These are phyloP conservation scores for Euphydryas editha DNA, from an alignment of 2,888 invertebrate species.

Conservation along the genomic window DNA sequence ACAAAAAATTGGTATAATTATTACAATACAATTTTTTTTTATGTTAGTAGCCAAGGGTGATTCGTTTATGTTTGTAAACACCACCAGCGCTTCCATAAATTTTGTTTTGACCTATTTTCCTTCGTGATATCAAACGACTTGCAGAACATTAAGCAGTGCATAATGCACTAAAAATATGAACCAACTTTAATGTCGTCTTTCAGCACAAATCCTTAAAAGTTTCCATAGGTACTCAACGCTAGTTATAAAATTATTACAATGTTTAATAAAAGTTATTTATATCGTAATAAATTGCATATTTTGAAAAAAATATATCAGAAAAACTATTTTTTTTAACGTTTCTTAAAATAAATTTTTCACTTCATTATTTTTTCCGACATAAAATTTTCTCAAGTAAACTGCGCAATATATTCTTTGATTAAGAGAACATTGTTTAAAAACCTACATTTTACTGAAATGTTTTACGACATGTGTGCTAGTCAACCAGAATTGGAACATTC, in stretches of 20 bases:
- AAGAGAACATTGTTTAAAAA: conserved; percentile 2
- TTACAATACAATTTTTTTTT: too few species aligned
- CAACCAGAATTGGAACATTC: conserved; percentile 10
- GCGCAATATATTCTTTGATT: neutral
- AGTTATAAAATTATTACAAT: neutral
- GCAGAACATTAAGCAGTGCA: conserved; percentile 19
- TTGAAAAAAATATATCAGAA: too few species aligned
- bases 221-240: neutral
- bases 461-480: conserved; percentile 6
- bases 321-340: too few species aligned
- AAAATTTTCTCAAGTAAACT: neutral
- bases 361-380: too few species aligned
- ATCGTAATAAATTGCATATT: neutral
- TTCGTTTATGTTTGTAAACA: conserved; percentile 28
- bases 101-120: conserved; percentile 30
- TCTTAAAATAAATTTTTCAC: too few species aligned
- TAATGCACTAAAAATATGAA: conserved; percentile 16
- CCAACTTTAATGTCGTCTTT: neutral
- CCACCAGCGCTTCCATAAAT: conserved; percentile 25
- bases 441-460: conserved; percentile 3
- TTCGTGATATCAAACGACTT: conserved; percentile 20
- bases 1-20: too few species aligned
- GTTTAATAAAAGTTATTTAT: neutral
- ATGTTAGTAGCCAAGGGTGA: conserved; percentile 26
- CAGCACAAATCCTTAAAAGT: neutral